A percentile compares a stretch with the other conserved stretches of the same genome.
Evolutionary conservation across 2,888 invertebrate genomes (phyloP).

Genomic region (Ischnus inquisitorius): DNA sequence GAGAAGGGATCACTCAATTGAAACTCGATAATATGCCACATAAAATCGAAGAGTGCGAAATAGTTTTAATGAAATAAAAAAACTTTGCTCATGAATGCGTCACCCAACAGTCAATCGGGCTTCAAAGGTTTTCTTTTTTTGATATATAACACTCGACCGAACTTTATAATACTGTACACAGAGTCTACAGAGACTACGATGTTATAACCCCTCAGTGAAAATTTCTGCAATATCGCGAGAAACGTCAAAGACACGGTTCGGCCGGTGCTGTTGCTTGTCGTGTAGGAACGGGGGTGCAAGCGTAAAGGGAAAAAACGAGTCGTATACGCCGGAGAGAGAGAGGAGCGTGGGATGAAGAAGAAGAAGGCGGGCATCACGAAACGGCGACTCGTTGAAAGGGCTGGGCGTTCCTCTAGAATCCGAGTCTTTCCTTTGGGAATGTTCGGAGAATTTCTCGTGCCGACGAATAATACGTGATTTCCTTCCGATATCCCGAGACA

Average conservation of each 20-base stretch:
- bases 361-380: slow-evolving; percentile 22
- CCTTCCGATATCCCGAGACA: slow-evolving; percentile 64
- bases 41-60: too few species aligned
- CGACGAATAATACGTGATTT: slow-evolving; percentile 67
- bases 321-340: background rate
- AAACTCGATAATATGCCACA: too few species aligned
- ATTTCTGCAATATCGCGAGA: slow-evolving; percentile 61
- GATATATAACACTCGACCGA: background rate
- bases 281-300: slow-evolving; percentile 1
- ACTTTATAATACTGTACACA: slow-evolving; percentile 5
- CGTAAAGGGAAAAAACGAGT: slow-evolving; percentile 7
- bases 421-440: slow-evolving; percentile 56
- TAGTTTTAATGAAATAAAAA: too few species aligned
- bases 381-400: slow-evolving; percentile 52
- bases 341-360: slow-evolving; percentile 18
- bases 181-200: background rate
- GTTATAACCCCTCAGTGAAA: slow-evolving; percentile 18
- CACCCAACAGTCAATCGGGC: background rate
- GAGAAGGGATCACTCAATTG: too few species aligned
- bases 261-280: slow-evolving; percentile 5
- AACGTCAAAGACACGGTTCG: slow-evolving; percentile 40
- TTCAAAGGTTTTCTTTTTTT: background rate
- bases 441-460: slow-evolving; percentile 53
- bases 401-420: slow-evolving; percentile 55
- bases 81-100: too few species aligned